phyloP scores from a whole-genome alignment of 2,888 invertebrate species.

The Nephrocerus scutellatus region DNA sequence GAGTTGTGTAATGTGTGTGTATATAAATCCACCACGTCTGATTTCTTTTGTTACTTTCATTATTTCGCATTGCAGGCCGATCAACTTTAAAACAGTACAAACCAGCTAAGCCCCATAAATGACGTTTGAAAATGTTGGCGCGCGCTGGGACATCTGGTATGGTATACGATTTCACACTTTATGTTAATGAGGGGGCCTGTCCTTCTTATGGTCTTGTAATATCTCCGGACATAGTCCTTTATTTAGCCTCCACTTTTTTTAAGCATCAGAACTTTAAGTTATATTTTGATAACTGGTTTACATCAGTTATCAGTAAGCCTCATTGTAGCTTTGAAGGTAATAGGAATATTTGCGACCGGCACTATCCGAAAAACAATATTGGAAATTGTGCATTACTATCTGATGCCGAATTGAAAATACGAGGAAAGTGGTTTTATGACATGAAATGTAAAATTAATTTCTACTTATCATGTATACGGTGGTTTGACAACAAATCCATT shows the following conservation, averaged over 20 bases:
- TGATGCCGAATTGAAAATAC: no score
- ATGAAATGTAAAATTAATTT: no score
- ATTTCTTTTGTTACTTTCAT: no score
- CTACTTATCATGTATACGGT: no score
- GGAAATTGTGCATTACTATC: no score
- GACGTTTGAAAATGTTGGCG: constrained; percentile 21
- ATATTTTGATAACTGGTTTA: constrained; percentile 22
- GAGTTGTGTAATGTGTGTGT: no score
- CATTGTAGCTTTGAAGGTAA: constrained; percentile 10
- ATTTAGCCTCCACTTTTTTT: constrained; percentile 14
- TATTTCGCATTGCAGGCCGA: no score
- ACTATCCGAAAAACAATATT: no score
- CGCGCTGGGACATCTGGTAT: constrained; percentile 16
- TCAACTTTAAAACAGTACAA: constrained; percentile 13
- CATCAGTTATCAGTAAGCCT: constrained; percentile 15
- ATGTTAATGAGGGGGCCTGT: constrained; percentile 19
- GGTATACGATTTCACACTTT: constrained; percentile 18
- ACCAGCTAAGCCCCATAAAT: constrained; percentile 19
- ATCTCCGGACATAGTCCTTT: constrained; percentile 19
- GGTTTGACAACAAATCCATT: no score
- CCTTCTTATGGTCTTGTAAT: constrained; percentile 18
- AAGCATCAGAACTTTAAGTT: constrained; percentile 17
- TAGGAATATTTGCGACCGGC: constrained; percentile 14
- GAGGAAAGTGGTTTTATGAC: no score
- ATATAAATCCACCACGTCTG: no score